Evolutionary conservation across 2,888 invertebrate species (phyloP), one percentile per base, ranked within the genome.

Genomic region (Tetanocera ferruginea): DNA sequence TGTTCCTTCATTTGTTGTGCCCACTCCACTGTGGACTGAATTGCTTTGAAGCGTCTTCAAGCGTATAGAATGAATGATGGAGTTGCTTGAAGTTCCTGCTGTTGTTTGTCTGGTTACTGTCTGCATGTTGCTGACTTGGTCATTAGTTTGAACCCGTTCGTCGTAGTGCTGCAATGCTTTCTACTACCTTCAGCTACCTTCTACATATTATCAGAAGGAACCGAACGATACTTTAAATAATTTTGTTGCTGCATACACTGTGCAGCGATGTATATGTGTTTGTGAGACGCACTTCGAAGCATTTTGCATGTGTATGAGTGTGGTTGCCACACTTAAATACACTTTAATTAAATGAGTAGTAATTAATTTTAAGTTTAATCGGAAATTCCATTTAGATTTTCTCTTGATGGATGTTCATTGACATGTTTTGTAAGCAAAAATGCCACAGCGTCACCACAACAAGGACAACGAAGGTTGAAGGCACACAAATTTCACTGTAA

Each of bases 321-420:
- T 79, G 82, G 82, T 83, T 83, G 82, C 82, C 83, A 85, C 85
- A 85, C 84, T 86, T 84, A 86, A 88, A 84, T 86, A 85, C 85
- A 87, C 86, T 86, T 88, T 88, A 88, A 88, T 88, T 88, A 89
- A 88, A 89, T 87, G 88, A 86, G 86, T 79, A 84, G 84, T 86
- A 88, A 88, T 88, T 88, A 89, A 88, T 88, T 88, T 88, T 83
- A 87, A 88, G 84, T 88, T 88, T 88, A 89, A 88, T 88, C 87
- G 85, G 87, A 87, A 88, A 87, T 87, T 87, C 87, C 87, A 86
- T 87, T 87, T 87, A 87, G 86, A 87, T 86, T 87, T 85, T 83
- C 80, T 79, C 66, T 84, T 87, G 87, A 87, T 85, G 86, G 87
- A 88, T 87, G 85, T 83, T 83, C 76, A 81, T 84, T 84, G 87